phyloP scores from a whole-genome alignment of 2,113 vertebrate species.

The Hippopotamus amphibius region DNA sequence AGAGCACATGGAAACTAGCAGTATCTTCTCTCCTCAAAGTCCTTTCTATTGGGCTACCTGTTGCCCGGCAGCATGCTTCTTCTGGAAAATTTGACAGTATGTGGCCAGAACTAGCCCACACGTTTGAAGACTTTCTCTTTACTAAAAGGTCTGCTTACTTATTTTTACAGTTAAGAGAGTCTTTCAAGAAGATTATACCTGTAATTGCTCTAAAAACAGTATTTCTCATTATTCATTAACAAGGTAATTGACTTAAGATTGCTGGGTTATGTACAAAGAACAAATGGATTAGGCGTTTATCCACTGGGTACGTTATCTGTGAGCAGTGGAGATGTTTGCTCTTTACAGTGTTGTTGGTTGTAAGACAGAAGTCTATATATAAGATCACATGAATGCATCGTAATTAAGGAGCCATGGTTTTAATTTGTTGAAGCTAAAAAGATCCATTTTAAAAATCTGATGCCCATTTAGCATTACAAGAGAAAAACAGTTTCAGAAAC shows the following conservation, averaged over 20 bases:
- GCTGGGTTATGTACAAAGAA: not conserved
- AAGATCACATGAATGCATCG: not conserved
- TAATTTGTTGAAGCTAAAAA: constrained; percentile 16
- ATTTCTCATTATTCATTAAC: constrained; percentile 32
- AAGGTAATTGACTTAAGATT: constrained; percentile 13
- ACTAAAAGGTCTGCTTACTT: constrained; percentile 94
- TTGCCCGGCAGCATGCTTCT: constrained; percentile 97
- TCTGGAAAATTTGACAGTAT: constrained; percentile 98
- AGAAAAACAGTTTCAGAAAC: constrained; percentile 43
- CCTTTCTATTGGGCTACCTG: constrained; percentile 96
- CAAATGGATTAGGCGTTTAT: not conserved
- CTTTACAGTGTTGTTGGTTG: not conserved
- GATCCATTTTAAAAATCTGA: constrained; percentile 1
- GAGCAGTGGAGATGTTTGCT: not conserved
- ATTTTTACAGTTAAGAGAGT: not conserved
- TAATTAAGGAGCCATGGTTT: constrained; percentile 46
- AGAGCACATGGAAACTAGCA: constrained; percentile 98
- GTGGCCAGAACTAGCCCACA: constrained; percentile 97
- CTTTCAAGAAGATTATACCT: constrained; percentile 48
- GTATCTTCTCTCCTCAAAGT: constrained; percentile 97
- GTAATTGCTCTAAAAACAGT: not conserved
- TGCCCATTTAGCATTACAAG: not conserved
- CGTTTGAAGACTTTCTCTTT: constrained; percentile 99
- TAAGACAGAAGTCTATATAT: constrained; percentile 16
- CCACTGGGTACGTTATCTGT: not conserved